These are phyloP conservation scores for Perca schrenkii DNA, from an alignment of 2,113 vertebrate species.

Conservation along the genomic window DNA sequence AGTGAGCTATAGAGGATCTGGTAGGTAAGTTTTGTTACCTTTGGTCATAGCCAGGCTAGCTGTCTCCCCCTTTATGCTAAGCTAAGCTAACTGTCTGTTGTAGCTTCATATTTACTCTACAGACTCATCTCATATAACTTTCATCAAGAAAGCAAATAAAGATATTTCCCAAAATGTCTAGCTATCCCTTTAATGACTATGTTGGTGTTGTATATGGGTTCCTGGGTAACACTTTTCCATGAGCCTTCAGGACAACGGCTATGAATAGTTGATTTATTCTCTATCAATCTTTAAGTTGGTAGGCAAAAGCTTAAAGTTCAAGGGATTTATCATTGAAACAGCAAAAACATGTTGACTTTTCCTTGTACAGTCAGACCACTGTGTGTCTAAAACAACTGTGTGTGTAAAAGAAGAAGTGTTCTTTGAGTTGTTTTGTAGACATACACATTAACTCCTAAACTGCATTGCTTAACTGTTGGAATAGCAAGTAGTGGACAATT, in stretches of 20 bases:
- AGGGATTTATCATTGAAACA: constrained; percentile 52
- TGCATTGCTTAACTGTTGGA: constrained; percentile 40
- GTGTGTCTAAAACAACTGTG: background rate
- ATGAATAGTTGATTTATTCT: constrained; percentile 69
- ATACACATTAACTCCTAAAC: constrained; percentile 73
- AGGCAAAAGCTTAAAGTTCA: background rate
- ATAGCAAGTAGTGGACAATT: constrained; percentile 57
- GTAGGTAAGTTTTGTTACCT: background rate
- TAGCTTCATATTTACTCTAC: background rate
- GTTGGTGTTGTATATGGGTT: background rate
- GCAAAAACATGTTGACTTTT: constrained; percentile 29
- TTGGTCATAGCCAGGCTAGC: background rate
- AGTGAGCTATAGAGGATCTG: background rate
- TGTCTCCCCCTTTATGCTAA: background rate
- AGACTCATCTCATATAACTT: background rate
- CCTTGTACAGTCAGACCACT: background rate
- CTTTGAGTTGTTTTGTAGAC: background rate
- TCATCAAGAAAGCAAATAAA: background rate
- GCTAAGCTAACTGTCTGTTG: background rate
- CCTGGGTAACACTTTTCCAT: background rate
- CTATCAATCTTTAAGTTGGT: constrained; percentile 29
- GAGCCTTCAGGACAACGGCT: constrained; percentile 1
- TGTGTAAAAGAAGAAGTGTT: background rate
- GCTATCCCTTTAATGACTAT: background rate
- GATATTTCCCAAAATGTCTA: background rate